Conservation (phyloP, 2,113 vertebrate genomes). For the Meriones unguiculatus region DNA sequence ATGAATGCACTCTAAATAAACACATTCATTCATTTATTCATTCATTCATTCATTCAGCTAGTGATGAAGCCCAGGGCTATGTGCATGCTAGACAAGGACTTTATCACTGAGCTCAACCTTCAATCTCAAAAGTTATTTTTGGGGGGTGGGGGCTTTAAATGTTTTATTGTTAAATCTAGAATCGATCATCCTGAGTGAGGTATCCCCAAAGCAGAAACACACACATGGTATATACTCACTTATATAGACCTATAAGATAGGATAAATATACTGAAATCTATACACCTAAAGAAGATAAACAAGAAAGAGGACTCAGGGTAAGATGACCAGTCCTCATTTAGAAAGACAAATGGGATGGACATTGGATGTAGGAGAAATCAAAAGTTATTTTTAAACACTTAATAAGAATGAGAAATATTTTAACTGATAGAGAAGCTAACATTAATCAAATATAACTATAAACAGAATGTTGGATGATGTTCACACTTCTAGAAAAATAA, state of each 20-base stretch:
- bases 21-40: background rate
- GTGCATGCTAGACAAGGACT: background rate
- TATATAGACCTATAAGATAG: no score
- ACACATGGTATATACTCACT: no score
- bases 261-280: no score
- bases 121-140: constrained; percentile 2
- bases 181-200: no score
- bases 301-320: no score
- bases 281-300: no score
- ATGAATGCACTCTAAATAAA: background rate
- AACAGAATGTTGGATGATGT: background rate
- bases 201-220: no score
- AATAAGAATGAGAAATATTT: constrained; percentile 16
- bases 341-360: no score
- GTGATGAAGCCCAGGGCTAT: background rate
- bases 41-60: background rate
- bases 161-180: no score
- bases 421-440: background rate
- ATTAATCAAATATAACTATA: constrained; percentile 4
- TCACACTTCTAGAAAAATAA: constrained; percentile 35
- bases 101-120: background rate
- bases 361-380: no score
- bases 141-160: no score
- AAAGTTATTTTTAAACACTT: constrained; percentile 49
- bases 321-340: no score